Evolutionary conservation across 2,888 invertebrate genomes (phyloP).

Genomic region (Silvanus unidentatus): DNA sequence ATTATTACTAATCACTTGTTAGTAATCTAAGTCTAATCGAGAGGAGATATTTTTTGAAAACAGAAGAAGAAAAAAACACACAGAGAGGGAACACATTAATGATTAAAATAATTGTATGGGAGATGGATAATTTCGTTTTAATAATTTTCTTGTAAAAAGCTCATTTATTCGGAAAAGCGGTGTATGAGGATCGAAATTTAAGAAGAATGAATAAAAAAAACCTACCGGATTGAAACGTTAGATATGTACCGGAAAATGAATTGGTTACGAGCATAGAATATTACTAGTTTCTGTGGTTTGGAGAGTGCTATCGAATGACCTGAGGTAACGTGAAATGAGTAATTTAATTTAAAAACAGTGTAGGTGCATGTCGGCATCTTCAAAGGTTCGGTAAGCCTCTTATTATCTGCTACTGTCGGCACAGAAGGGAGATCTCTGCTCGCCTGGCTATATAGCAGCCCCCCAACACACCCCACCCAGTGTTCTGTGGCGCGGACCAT

Average conservation of each 20-base stretch:
- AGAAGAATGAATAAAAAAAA: too few relatives aligned
- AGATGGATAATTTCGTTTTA: too few relatives aligned
- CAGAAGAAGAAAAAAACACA: too few relatives aligned
- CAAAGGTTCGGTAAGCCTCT: constrained; percentile 43
- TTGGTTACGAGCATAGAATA: constrained; percentile 10
- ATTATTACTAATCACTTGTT: constrained; percentile 12
- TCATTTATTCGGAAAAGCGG: too few relatives aligned
- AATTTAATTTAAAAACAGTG: constrained; percentile 45
- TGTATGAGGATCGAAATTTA: too few relatives aligned
- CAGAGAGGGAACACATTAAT: too few relatives aligned
- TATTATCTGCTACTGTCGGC: constrained; percentile 47
- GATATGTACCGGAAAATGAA: constrained; percentile 10
- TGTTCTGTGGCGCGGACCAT: too few relatives aligned
- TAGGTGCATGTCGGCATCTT: constrained; percentile 43
- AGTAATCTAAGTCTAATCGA: background rate
- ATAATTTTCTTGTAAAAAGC: too few relatives aligned
- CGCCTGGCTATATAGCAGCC: background rate
- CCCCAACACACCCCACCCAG: constrained; percentile 6
- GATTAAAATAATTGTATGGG: too few relatives aligned
- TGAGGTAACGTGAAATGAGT: constrained; percentile 40
- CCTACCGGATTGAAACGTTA: too few relatives aligned
- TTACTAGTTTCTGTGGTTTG: constrained; percentile 20
- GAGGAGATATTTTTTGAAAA: background rate
- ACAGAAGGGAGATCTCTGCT: constrained; percentile 31
- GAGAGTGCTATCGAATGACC: constrained; percentile 26